Evolutionary conservation across 2,888 invertebrate genomes (phyloP).

Genomic region (Hypomecis atomaria): DNA sequence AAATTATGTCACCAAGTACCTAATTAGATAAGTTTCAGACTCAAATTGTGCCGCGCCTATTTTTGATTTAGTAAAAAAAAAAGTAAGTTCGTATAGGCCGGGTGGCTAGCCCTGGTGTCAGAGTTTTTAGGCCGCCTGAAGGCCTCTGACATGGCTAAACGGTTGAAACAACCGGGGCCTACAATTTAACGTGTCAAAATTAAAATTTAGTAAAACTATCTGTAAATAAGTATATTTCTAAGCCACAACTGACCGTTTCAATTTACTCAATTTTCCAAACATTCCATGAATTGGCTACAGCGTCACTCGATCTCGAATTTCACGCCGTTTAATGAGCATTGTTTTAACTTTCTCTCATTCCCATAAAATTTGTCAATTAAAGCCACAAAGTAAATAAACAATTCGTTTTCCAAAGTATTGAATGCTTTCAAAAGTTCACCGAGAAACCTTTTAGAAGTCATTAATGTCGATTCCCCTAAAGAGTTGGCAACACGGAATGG

Average conservation of each 20-base stretch:
- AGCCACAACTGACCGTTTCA: constrained; percentile 55
- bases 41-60: no score
- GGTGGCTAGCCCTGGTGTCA: no score
- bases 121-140: no score
- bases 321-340: constrained; percentile 17
- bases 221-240: constrained; percentile 24
- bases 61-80: constrained; percentile 24
- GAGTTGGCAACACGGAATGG: constrained; percentile 81
- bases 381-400: constrained; percentile 17
- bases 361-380: constrained; percentile 13
- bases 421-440: constrained; percentile 64
- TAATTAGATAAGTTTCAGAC: constrained; percentile 63
- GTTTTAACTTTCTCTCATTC: constrained; percentile 23
- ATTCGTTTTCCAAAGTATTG: constrained; percentile 52
- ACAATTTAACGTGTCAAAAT: no score
- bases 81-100: no score
- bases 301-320: constrained; percentile 21
- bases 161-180: no score
- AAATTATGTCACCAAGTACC: constrained; percentile 57
- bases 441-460: constrained; percentile 79
- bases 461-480: constrained; percentile 79
- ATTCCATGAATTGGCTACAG: constrained; percentile 29
- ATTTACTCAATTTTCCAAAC: constrained; percentile 50
- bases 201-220: constrained; percentile 40
- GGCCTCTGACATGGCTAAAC: no score